phyloP scores from a whole-genome alignment of 2,797 vertebrate species.

The Muscicapa striata region DNA sequence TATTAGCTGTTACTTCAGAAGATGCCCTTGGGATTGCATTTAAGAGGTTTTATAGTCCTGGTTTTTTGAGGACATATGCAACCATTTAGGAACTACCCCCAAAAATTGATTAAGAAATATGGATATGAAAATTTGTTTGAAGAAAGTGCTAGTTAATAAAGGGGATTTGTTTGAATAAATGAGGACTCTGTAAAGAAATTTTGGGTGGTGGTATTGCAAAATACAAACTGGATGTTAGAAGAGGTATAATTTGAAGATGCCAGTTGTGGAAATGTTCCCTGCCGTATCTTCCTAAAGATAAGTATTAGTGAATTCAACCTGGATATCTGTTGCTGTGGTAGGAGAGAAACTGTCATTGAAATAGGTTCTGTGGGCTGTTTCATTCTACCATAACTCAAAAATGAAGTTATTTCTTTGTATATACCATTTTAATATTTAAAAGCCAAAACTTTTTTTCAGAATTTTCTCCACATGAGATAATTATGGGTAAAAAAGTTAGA shows the following conservation, averaged over 20 bases:
- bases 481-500: not conserved
- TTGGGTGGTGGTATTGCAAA: not conserved
- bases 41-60: not conserved
- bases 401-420: not conserved
- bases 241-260: not conserved
- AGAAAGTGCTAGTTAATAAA: not conserved
- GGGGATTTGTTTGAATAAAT: not conserved
- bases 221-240: not conserved
- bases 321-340: not conserved
- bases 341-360: not conserved
- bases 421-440: not conserved
- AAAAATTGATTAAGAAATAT: not conserved
- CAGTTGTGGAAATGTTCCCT: not conserved
- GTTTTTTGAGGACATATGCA: not conserved
- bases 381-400: not conserved
- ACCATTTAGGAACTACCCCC: not conserved
- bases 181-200: not conserved
- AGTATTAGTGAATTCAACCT: not conserved
- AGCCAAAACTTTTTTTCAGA: not conserved
- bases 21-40: not conserved
- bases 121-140: not conserved
- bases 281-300: not conserved
- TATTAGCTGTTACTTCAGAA: not conserved
- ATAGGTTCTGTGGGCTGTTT: not conserved
- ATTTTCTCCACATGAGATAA: not conserved